Conservation (phyloP, 2,113 vertebrate species). For the Poeciliopsis occidentalis region DNA sequence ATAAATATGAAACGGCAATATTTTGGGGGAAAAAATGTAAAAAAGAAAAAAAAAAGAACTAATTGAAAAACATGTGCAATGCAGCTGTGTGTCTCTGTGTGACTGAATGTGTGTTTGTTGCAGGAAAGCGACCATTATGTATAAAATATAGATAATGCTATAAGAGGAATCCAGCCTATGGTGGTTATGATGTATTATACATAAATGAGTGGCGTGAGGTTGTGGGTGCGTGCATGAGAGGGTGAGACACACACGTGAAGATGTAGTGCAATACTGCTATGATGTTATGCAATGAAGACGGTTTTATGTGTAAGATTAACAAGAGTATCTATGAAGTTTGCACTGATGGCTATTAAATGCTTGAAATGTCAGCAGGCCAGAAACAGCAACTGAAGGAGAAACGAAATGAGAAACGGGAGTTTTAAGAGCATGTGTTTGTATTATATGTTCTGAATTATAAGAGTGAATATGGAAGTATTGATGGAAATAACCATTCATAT, state of each 20-base stretch:
- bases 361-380: constrained; percentile 46
- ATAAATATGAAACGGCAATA: constrained; percentile 38
- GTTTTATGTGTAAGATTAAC: constrained; percentile 63
- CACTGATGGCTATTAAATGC: constrained; percentile 66
- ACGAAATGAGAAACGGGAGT: constrained; percentile 23
- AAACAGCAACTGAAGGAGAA: constrained; percentile 6
- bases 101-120: constrained; percentile 40
- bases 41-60: background rate
- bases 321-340: constrained; percentile 70
- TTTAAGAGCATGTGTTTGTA: constrained; percentile 74
- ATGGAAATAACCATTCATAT: constrained; percentile 70
- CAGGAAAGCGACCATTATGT: constrained; percentile 26
- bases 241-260: constrained; percentile 54
- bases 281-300: constrained; percentile 78
- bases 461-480: constrained; percentile 70
- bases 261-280: constrained; percentile 72
- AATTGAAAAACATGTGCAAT: constrained; percentile 57
- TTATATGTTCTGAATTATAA: constrained; percentile 72
- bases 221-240: constrained; percentile 34
- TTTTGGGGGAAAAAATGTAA: background rate
- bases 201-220: constrained; percentile 43
- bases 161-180: constrained; percentile 55
- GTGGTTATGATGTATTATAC: constrained; percentile 58
- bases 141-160: constrained; percentile 53
- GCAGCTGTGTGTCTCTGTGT: constrained; percentile 58